Evolutionary conservation across 2,113 vertebrate genomes (phyloP).

Genomic region (Bambusicola thoracicus): DNA sequence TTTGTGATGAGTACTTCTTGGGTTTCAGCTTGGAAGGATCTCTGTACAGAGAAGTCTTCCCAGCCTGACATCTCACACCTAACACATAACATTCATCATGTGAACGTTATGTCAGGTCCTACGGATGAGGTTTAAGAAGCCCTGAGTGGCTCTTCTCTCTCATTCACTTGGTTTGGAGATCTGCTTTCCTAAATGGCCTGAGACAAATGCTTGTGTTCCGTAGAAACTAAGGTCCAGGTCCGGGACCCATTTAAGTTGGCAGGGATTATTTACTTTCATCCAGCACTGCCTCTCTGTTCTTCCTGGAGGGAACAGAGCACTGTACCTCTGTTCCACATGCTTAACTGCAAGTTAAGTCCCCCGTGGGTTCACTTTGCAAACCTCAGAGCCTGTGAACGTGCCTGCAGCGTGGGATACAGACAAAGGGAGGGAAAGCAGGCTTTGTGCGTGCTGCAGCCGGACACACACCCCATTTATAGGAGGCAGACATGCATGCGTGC

Average conservation of each 20-base stretch:
- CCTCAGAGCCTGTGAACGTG: neutral
- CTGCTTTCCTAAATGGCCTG: neutral
- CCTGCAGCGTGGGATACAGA: neutral
- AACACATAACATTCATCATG: fast-evolving
- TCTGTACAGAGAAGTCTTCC: neutral
- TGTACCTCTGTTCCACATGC: neutral
- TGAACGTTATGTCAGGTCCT: neutral
- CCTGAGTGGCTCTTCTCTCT: neutral
- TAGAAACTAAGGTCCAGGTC: neutral
- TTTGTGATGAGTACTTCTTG: neutral
- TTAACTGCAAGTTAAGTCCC: neutral
- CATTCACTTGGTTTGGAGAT: neutral
- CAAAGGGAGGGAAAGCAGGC: neutral
- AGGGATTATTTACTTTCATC: neutral
- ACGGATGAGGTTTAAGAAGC: neutral
- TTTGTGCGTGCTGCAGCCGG: neutral
- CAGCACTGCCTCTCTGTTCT: neutral
- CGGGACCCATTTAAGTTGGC: neutral
- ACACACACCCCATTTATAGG: neutral
- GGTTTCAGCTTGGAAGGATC: neutral
- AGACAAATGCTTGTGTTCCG: neutral
- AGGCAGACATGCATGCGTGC: fast-evolving
- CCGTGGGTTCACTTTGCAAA: neutral
- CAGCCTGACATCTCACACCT: neutral
- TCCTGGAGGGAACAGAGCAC: neutral